A percentile compares a stretch with the other conserved stretches of the same genome.
phyloP scores from a whole-genome alignment of 2,888 invertebrate genomes.

The Antheraea assamensis region DNA sequence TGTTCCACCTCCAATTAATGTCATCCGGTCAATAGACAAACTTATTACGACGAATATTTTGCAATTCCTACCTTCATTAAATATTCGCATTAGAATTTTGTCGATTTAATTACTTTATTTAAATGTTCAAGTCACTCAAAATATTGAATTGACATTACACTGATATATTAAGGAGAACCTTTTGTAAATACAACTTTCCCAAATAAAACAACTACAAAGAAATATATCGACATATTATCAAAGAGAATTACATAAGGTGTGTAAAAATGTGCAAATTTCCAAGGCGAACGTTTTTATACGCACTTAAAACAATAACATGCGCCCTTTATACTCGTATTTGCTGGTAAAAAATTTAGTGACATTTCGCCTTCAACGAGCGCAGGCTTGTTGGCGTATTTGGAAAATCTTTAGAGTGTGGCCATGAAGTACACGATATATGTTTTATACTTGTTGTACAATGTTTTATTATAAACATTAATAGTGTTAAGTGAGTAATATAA shows the following conservation, averaged over 20 bases:
- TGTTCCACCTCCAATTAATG: too few relatives aligned
- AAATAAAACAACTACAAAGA: neutral
- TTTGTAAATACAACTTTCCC: too few relatives aligned
- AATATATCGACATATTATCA: neutral
- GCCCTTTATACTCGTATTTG: conserved; percentile 4
- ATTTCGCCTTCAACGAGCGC: conserved; percentile 1
- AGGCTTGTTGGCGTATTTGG: neutral
- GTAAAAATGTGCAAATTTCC: neutral
- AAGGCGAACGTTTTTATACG: neutral
- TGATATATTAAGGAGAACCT: too few relatives aligned
- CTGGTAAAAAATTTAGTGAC: conserved; percentile 9
- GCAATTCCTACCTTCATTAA: too few relatives aligned
- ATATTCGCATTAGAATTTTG: too few relatives aligned
- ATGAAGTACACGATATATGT: neutral
- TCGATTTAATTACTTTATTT: too few relatives aligned
- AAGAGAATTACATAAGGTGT: neutral
- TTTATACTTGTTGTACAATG: neutral
- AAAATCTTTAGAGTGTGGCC: conserved; percentile 1
- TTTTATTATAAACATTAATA: too few relatives aligned
- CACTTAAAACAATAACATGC: neutral
- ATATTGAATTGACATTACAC: too few relatives aligned
- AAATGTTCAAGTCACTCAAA: too few relatives aligned
- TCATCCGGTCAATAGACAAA: too few relatives aligned
- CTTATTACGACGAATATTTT: too few relatives aligned
- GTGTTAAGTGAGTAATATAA: too few relatives aligned